Evolutionary conservation across 2,797 vertebrate species (phyloP).

Genomic region (Apogon talboti): DNA sequence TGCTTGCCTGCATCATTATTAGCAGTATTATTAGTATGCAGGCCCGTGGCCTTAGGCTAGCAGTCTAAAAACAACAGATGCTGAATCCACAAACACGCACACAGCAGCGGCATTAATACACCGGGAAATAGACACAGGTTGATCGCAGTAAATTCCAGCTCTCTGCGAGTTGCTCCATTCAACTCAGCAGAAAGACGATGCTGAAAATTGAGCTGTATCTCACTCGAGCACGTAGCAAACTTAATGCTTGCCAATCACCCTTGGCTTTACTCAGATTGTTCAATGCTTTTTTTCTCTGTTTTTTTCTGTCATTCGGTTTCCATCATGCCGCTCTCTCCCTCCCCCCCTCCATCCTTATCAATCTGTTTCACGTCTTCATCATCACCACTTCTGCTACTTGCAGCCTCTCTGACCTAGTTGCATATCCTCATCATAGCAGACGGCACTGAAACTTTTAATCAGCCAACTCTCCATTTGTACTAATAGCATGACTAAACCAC

Average conservation of each 20-base stretch:
- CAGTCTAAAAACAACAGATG: slow-evolving; percentile 38
- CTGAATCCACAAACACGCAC: slow-evolving; percentile 29
- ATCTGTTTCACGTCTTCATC: not conserved
- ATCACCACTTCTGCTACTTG: not conserved
- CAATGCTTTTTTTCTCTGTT: not conserved
- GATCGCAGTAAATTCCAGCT: not conserved
- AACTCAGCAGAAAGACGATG: slow-evolving; percentile 4
- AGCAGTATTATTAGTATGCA: slow-evolving; percentile 39
- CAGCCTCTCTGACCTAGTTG: slow-evolving; percentile 37
- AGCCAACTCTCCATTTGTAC: slow-evolving; percentile 10
- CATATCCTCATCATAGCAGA: slow-evolving; percentile 15
- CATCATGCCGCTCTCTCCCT: not conserved
- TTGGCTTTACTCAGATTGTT: not conserved
- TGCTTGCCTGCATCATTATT: slow-evolving; percentile 23
- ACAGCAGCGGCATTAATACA: not conserved
- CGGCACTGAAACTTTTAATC: slow-evolving; percentile 22
- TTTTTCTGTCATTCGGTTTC: not conserved
- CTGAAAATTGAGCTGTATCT: not conserved
- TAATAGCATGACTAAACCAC: not conserved
- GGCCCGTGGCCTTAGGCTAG: not conserved
- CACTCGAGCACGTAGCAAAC: not conserved
- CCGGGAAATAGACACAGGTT: not conserved
- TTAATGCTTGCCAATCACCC: not conserved
- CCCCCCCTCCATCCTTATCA: slow-evolving; percentile 5
- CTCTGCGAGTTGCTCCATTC: not conserved